Evolutionary conservation across 2,113 vertebrate genomes (phyloP), one percentile per base, ranked within the genome.

Genomic region (Sylvia atricapilla): DNA sequence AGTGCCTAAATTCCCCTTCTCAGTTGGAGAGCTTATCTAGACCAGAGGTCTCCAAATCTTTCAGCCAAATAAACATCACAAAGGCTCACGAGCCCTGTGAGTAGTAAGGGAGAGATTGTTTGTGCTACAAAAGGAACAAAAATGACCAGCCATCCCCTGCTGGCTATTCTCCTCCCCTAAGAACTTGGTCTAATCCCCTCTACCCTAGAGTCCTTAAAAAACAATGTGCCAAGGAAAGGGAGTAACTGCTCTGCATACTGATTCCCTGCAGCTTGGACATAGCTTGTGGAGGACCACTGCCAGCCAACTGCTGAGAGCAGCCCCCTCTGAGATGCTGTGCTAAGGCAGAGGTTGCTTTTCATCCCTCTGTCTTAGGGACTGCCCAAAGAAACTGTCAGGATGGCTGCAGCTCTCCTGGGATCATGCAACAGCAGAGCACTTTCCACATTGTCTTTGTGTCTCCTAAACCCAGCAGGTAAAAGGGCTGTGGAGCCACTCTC

Each of bases 101-200:
- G 93, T 78, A 94, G 93, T 74, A 94, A 94, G 79, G 35, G 64
- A 86, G 52, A 95, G 93, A 97, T 78, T 93, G 87, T 90, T 93
- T 86, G 92, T 56, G 56, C 85, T 76, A 95, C 96, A 97, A 96
- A 97, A 94, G 89, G 77, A 97, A 95, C 80, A 96, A 93, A 96
- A 96, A 93, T 95, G 94, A 95, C 85, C 95, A 96, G 88, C 90
- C 79, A 92, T 89, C 68, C 92, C 92, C 95, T 93, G 94, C 95
- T 93, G 94, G 88, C 79, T 95, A 46, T 90, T 96, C 82, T 94
- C 83, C 93, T 95, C 91, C 79, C 37, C 85, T 83, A 93, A 96
- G 85, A 88, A 92, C 82, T 97, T 77, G 68, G 88, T 70, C 79
- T 96, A 96, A 95, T 96, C 92, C 92, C 53, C 72, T 93, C 82